Evolutionary conservation across 1,140 invertebrate genomes (phyloP), one percentile per base, ranked within the genome.

Genomic region (Sycophaga agraensis): DNA sequence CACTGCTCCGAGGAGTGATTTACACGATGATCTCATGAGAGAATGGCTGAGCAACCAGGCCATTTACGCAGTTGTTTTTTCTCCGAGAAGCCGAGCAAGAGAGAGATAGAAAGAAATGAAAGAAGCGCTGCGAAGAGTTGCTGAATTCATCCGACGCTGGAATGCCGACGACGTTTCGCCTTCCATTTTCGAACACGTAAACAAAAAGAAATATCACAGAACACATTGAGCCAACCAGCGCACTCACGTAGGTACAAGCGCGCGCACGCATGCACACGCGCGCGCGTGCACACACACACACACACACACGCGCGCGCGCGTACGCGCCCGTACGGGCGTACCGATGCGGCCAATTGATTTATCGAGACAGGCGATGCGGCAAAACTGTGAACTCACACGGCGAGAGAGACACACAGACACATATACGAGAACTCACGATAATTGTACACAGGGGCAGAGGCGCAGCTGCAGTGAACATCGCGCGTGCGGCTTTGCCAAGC

Each of bases 1-100:
- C 17, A 34, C n/a, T 59, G 12, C 12, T 34, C 46, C 48, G 48
- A 59, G 48, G 48, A 31, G 39, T 50, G 46, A 51, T 51, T 59
- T 43, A 59, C 46, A 59, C 37, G 48, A 59, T 59, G 57, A 59
- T 59, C 57, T 59, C 57, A 59, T 51, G 22, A 51, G 14, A 59
- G 12, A 16, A 40, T 50, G 35, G 14, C 56, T 35, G 40, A 40
- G 45, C 22, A 17, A 59, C 35, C 46, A 16, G 46, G 46, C n/a
- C 46, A 39, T 49, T 50, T 59, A 16, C 22, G 22, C 45, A 49
- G 46, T 59, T 58, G 45, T 24, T 40, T 40, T 43, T 42, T 56
- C 42, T 42, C 11, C 4, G 24, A 28, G 40, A 19, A 56, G 42
- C 26, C 46, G n/a, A 59, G n/a, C 8, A 21, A 21, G n/a, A 37